Base-by-base conservation (phyloP, 2,888 invertebrate genomes). In the Synergus umbraculus region DNA sequence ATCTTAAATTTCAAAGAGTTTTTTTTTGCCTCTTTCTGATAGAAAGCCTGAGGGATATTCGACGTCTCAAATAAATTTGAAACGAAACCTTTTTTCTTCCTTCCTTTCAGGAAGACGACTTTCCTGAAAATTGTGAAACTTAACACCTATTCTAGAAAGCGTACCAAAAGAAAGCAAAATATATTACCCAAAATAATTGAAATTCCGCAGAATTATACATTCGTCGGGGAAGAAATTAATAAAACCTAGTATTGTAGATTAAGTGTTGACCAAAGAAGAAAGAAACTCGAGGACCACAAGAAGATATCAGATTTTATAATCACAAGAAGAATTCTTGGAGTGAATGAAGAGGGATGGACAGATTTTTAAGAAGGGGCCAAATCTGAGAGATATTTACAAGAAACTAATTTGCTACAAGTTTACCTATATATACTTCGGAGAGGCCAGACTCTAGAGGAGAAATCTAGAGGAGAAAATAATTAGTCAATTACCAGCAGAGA, bases 401-500 rank as follows among this genome's bases (percentile, higher is more conserved):
- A 46, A 77, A 46, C 18, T 64, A 63, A 77, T 77, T 77, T 77
- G 46, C 64, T 63, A 77, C 44, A 77, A 77, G n/a, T 77, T 64
- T 77, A 73, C 73, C 78, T 73, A 54, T 49, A 54, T 49, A 46
- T 12, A 63, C 64, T 22, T 76, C 18, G 13, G 64, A 46, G 41
- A 18, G 43, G 37, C 29, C 69, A 63, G 13, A 49, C 44, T 58
- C 4, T 73, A 76, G n/a, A 64, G 54, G 44, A 77, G 29, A n/a
- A 44, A 65, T 63, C n/a, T 7, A n/a, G n/a, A n/a, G n/a, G n/a
- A n/a, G n/a, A n/a, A n/a, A 77, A 29, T 46, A 78, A 78, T 43
- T 69, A 69, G 69, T 78, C 78, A 78, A 78, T 78, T 78, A 78
- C 15, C 44, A 67, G 13, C 13, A 63, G 63, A 65, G 15, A 65